Evolutionary conservation across 2,888 invertebrate species (phyloP).

Genomic region (Hymenopus coronatus): DNA sequence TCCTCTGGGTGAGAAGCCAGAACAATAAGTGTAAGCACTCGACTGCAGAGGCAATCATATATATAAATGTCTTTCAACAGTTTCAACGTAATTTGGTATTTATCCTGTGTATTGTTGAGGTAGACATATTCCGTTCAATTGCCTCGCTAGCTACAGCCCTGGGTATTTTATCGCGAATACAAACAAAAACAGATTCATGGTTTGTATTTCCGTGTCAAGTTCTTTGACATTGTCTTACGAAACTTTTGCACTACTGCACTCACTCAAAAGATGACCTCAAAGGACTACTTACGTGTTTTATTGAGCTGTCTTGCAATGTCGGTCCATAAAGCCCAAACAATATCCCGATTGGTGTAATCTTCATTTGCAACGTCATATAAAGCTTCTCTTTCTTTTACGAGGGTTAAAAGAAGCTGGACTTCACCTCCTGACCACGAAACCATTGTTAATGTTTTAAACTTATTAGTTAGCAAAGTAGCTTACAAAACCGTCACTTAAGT

Average conservation of each 20-base stretch:
- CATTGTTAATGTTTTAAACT: background rate
- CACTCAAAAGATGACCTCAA: background rate
- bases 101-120: no score
- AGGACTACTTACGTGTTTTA: background rate
- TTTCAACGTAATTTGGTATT: no score
- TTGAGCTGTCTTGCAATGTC: conserved; percentile 17
- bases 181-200: no score
- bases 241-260: background rate
- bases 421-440: background rate
- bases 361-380: conserved; percentile 10
- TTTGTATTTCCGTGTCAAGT: no score
- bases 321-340: conserved; percentile 13
- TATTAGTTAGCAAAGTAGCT: background rate
- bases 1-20: no score
- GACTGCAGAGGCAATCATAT: no score
- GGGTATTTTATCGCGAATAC: no score
- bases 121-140: no score
- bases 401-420: background rate
- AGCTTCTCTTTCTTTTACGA: conserved; percentile 6
- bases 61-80: no score
- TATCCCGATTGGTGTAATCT: conserved; percentile 8
- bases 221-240: background rate
- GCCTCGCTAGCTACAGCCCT: no score
- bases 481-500: background rate
- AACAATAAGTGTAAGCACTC: no score